phyloP scores from a whole-genome alignment of 2,113 vertebrate species.

The Peromyscus polionotus region DNA sequence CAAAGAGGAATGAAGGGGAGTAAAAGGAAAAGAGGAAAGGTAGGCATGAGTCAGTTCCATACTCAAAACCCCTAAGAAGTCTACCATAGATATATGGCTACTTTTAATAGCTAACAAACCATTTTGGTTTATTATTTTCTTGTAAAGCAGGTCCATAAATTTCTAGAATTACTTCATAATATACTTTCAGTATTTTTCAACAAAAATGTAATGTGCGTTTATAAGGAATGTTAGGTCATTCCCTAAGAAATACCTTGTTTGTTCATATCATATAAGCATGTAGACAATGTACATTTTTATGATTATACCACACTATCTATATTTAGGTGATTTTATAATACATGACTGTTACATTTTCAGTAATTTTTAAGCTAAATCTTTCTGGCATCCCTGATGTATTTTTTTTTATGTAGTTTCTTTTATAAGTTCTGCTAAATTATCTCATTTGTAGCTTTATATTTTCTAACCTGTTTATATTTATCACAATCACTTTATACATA shows the following conservation, averaged over 20 bases:
- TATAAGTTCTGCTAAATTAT: not conserved
- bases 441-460: not conserved
- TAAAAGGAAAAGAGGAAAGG: accelerated
- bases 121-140: not conserved
- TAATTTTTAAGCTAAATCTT: not conserved
- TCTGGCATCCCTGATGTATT: not conserved
- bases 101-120: not conserved
- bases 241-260: not conserved
- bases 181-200: not conserved
- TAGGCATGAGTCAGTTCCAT: not conserved
- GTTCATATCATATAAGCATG: not conserved
- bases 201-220: not conserved
- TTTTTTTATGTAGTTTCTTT: not conserved
- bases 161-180: not conserved
- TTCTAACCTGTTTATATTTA: not conserved
- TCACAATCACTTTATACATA: not conserved
- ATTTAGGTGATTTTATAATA: not conserved
- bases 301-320: not conserved
- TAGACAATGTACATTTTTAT: not conserved
- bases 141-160: not conserved
- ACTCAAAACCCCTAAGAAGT: not conserved
- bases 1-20: not conserved
- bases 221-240: not conserved
- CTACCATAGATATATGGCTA: not conserved
- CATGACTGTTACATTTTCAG: not conserved